These are phyloP conservation scores for Rhipidura dahli DNA, from an alignment of 2,113 vertebrate genomes.

Conservation along the genomic window DNA sequence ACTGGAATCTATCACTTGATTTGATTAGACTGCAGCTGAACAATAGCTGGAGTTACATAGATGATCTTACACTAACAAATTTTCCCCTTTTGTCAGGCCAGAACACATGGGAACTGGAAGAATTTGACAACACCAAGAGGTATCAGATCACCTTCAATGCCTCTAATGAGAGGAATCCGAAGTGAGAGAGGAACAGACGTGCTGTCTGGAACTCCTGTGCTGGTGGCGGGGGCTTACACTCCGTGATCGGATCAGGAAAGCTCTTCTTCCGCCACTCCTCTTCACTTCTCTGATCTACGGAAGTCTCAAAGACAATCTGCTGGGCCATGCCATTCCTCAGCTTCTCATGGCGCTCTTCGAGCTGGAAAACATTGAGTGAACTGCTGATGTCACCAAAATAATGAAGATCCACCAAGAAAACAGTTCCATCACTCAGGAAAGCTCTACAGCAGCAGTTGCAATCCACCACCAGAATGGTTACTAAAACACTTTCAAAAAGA, in stretches of 20 bases:
- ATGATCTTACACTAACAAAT: background rate
- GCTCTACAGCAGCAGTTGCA: background rate
- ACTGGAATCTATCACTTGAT: background rate
- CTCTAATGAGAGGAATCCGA: constrained; percentile 93
- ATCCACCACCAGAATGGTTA: background rate
- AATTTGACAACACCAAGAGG: background rate
- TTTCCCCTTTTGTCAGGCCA: background rate
- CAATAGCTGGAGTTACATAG: background rate
- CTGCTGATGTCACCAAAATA: background rate
- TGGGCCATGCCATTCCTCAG: constrained; percentile 87
- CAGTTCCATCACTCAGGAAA: background rate
- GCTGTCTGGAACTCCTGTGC: constrained; percentile 96
- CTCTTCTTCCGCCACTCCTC: constrained; percentile 83
- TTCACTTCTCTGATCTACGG: constrained; percentile 85
- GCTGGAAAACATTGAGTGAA: constrained; percentile 70
- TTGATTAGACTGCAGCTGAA: background rate
- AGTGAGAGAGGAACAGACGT: constrained; percentile 93
- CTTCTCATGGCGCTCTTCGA: constrained; percentile 89
- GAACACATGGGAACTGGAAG: background rate
- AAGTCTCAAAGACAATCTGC: constrained; percentile 88
- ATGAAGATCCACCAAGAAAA: background rate
- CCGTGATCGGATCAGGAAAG: constrained; percentile 86
- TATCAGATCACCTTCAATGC: constrained; percentile 86
- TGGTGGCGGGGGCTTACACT: constrained; percentile 88
- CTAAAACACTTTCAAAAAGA: background rate